Conservation (phyloP, 64 coral and sea anemone genomes). For the Catalaphyllia jardinei region DNA sequence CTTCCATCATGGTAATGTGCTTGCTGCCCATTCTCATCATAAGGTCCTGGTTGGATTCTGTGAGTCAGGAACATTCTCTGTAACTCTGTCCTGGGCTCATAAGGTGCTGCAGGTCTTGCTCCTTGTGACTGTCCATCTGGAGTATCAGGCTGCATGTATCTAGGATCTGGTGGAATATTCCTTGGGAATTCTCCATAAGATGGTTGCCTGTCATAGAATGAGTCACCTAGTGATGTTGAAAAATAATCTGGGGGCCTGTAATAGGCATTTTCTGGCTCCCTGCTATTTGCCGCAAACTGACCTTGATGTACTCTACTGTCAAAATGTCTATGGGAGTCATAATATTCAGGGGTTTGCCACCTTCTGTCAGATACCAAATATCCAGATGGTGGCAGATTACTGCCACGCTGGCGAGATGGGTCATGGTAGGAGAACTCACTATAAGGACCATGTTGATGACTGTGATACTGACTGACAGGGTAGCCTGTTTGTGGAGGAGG, state of each 20-base stretch:
- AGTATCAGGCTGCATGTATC: neutral
- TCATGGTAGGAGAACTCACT: neutral
- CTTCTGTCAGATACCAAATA: constrained; percentile 2
- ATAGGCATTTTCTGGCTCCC: neutral
- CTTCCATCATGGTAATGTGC: neutral
- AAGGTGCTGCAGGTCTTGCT: neutral
- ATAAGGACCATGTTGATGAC: neutral
- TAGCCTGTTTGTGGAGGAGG: neutral
- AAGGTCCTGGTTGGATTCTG: neutral
- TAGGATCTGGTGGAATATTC: neutral
- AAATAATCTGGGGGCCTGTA: constrained; percentile 28
- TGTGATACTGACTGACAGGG: neutral
- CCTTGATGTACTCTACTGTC: constrained; percentile 8
- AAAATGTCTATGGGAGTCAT: constrained; percentile 17
- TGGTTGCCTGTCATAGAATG: constrained; percentile 8
- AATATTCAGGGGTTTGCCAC: constrained; percentile 7
- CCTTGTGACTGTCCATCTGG: neutral
- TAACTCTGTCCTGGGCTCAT: constrained; percentile 33
- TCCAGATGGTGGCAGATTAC: neutral
- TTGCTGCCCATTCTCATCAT: neutral
- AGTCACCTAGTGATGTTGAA: neutral
- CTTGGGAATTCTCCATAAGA: neutral
- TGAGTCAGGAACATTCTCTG: neutral
- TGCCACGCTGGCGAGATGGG: neutral
- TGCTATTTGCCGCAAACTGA: constrained; percentile 1